Conservation (phyloP, 2,888 invertebrate genomes). For the Dione juno region DNA sequence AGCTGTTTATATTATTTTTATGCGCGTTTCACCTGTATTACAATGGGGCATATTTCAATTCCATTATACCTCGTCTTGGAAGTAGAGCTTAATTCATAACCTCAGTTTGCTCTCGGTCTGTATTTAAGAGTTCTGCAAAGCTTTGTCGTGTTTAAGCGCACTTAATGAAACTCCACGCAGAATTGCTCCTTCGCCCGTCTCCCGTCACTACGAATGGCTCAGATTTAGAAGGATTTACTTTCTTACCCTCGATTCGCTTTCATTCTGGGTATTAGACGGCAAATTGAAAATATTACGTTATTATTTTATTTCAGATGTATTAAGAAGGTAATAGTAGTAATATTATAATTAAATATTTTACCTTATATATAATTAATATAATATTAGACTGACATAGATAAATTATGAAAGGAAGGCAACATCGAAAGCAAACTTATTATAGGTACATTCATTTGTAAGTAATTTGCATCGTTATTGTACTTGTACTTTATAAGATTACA, state of each 20-base stretch:
- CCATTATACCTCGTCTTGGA: slow-evolving; percentile 29
- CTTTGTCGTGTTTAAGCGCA: slow-evolving; percentile 65
- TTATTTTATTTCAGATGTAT: neutral
- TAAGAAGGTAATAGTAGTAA: neutral
- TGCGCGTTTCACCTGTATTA: slow-evolving; percentile 27
- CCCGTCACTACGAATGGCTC: slow-evolving; percentile 50
- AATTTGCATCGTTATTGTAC: too few relatives aligned
- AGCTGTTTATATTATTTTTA: slow-evolving; percentile 27
- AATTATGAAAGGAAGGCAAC: too few relatives aligned
- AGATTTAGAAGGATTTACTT: slow-evolving; percentile 65
- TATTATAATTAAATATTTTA: neutral
- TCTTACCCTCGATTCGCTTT: slow-evolving; percentile 56
- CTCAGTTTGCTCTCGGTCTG: slow-evolving; percentile 46
- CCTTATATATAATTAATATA: neutral
- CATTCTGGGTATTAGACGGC: slow-evolving; percentile 53
- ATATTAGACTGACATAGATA: too few relatives aligned
- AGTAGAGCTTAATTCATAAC: slow-evolving; percentile 49
- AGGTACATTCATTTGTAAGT: too few relatives aligned
- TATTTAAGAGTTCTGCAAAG: slow-evolving; percentile 52
- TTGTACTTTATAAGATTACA: too few relatives aligned
- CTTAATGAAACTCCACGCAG: slow-evolving; percentile 68
- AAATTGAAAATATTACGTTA: slow-evolving; percentile 20
- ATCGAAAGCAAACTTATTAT: too few relatives aligned
- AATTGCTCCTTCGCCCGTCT: slow-evolving; percentile 55
- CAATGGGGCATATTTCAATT: slow-evolving; percentile 32